Percentiles rank a stretch among this genome's conserved stretches.
Conservation (phyloP, 2,888 invertebrate genomes). For the Meta bourneti region DNA sequence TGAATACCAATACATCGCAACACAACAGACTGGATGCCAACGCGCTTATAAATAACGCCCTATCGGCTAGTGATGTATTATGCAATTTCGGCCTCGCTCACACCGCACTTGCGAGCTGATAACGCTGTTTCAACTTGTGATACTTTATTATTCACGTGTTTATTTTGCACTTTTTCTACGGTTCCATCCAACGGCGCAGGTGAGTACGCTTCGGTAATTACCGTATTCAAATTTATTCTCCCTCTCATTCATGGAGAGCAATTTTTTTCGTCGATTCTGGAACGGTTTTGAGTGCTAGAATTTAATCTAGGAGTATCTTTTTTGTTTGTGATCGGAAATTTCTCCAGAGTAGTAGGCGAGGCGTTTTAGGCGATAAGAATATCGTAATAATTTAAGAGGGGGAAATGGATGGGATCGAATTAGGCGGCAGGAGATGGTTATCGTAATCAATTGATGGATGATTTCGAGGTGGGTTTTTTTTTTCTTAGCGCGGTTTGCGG, state of each 20-base stretch:
- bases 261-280: background rate
- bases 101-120: too few species aligned
- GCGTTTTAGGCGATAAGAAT: background rate
- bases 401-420: constrained; percentile 29
- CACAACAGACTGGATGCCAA: too few species aligned
- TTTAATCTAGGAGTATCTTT: background rate
- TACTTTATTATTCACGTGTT: background rate
- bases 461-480: background rate
- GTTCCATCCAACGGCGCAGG: background rate
- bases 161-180: background rate
- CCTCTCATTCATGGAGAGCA: background rate
- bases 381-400: background rate
- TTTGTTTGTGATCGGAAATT: background rate
- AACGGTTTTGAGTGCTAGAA: background rate
- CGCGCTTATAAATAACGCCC: background rate
- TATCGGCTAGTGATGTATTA: background rate
- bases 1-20: too few species aligned
- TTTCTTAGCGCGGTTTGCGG: background rate
- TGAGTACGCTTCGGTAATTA: background rate
- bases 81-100: background rate
- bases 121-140: background rate
- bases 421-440: constrained; percentile 15
- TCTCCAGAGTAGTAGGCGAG: background rate
- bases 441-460: constrained; percentile 45
- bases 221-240: constrained; percentile 5